phyloP scores from a whole-genome alignment of 2,113 vertebrate genomes.

The Sialia sialis region DNA sequence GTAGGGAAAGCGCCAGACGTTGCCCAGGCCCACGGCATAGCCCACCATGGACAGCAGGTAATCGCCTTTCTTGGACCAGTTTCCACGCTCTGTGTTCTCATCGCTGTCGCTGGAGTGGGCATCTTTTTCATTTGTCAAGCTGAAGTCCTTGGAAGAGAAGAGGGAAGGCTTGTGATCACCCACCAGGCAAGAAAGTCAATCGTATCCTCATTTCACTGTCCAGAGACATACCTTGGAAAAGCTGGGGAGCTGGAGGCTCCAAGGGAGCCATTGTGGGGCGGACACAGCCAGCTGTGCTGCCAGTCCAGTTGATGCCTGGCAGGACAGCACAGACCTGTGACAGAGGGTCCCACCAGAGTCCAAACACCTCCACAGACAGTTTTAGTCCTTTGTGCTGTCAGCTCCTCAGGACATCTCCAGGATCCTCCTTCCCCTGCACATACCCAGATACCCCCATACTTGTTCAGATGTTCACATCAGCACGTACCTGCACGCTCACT shows the following conservation, averaged over 20 bases:
- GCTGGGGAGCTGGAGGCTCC: background rate
- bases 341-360: background rate
- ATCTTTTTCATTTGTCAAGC: constrained; percentile 38
- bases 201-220: background rate
- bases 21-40: constrained; percentile 93
- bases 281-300: background rate
- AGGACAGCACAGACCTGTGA: background rate
- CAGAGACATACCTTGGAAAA: background rate
- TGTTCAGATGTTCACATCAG: background rate
- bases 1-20: constrained; percentile 96
- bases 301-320: background rate
- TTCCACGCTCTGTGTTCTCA: constrained; percentile 83
- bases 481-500: background rate
- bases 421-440: background rate
- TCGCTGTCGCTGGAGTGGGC: constrained; percentile 30
- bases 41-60: constrained; percentile 94
- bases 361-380: background rate
- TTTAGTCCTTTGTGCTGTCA: background rate
- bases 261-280: background rate
- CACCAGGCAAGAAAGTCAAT: background rate
- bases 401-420: background rate
- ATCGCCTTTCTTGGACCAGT: constrained; percentile 90
- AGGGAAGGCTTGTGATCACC: background rate
- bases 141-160: constrained; percentile 60
- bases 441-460: background rate